A percentile compares a stretch with the other conserved stretches of the same genome.
These are phyloP conservation scores for Noctua comes DNA, from an alignment of 2,888 invertebrate genomes.

Conservation along the genomic window DNA sequence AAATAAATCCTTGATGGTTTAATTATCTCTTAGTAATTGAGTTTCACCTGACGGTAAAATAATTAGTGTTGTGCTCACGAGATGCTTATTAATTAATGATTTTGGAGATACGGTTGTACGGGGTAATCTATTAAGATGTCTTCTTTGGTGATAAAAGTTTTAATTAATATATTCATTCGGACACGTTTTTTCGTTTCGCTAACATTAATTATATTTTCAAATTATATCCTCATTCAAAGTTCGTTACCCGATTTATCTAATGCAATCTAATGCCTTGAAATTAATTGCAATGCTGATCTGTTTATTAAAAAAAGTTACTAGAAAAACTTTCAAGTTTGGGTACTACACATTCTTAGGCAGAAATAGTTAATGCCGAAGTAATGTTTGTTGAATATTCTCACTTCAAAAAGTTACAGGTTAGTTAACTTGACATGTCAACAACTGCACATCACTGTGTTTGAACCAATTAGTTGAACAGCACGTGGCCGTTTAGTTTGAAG, in stretches of 20 bases:
- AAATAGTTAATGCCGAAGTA: slow-evolving; percentile 5
- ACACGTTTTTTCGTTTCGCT: slow-evolving; percentile 52
- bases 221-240: slow-evolving; percentile 50
- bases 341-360: not conserved
- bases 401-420: slow-evolving; percentile 8
- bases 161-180: slow-evolving; percentile 45
- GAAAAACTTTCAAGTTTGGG: slow-evolving; percentile 28
- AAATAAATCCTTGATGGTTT: slow-evolving; percentile 89
- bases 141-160: slow-evolving; percentile 58
- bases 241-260: slow-evolving; percentile 46
- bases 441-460: slow-evolving; percentile 35
- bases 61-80: slow-evolving; percentile 78
- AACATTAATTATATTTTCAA: slow-evolving; percentile 50
- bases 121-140: slow-evolving; percentile 67
- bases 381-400: slow-evolving; percentile 1
- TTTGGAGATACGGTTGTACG: slow-evolving; percentile 67
- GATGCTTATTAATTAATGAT: slow-evolving; percentile 75
- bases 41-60: slow-evolving; percentile 87
- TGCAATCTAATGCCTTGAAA: slow-evolving; percentile 46
- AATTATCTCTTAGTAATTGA: slow-evolving; percentile 89
- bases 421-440: slow-evolving; percentile 26
- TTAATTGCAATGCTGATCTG: slow-evolving; percentile 32
- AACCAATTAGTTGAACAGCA: slow-evolving; percentile 64
- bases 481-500: slow-evolving; percentile 62
- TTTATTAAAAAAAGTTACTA: slow-evolving; percentile 5